Base-by-base conservation (phyloP, 92 coral and sea anemone genomes). In the Epizoanthus fatuus region DNA sequence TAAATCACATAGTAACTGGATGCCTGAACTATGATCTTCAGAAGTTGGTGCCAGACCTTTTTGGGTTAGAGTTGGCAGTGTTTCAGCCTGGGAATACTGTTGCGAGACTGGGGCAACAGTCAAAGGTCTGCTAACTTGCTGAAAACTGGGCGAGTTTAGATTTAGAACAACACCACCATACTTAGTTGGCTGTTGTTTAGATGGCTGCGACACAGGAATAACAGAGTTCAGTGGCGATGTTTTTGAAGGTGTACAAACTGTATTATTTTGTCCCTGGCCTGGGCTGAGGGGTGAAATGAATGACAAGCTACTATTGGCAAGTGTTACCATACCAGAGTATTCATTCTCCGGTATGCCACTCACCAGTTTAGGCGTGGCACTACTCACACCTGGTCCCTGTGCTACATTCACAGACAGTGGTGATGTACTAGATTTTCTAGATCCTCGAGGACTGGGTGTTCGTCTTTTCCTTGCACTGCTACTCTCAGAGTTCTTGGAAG, bases 1-100 rank as follows among this genome's bases (percentile, higher is more conserved):
- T 35, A 95, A 80, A 62, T 95, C 96, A 69, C 98, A 90, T 52
- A 95, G 75, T 37, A 95, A 87, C 72, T 93, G 89, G 65, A 95
- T 93, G 8, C 96, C 96, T 60, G 95, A 93, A 45, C 93, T 90
- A 74, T 80, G 91, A 80, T 90, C 93, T 40, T 77, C 74, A 72
- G 88, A 16, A 45, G 45, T 69, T 67, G 76, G 74, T 74, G 87
- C 20, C 67, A 62, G 58, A 58, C 70, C 69, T 15, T 44, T 39
- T 40, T 77, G 69, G 6, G 82, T 5, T 49, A 6, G 11, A 15
- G 12, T 25, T 4, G 69, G 81, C 47, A 63, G 86, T 17, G 67
- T 35, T 12, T 69, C 29, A 20, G 47, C 29, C 57, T 70, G 66
- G 71, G 79, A 69, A 56, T 25, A 17, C 17, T 38, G 75, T 14